Percentiles rank a stretch among this genome's conserved stretches.
phyloP scores from a whole-genome alignment of 2,888 invertebrate species.

The Agelastica alni region DNA sequence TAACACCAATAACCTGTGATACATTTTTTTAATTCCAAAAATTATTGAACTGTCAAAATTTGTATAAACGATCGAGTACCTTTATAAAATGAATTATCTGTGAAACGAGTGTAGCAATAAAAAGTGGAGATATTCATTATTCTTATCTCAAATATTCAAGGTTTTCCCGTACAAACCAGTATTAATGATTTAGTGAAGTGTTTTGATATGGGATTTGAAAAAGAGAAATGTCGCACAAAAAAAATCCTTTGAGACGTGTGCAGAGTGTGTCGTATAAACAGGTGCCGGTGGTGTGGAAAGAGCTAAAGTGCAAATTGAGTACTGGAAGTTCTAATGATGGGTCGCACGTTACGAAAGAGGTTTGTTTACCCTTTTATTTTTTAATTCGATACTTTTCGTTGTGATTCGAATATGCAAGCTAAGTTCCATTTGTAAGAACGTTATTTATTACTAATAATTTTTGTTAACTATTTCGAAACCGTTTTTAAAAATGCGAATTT shows the following conservation, averaged over 20 bases:
- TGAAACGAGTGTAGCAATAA: no score
- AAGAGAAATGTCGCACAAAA: conserved; percentile 37
- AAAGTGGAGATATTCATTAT: no score
- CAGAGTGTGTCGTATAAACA: conserved; percentile 41
- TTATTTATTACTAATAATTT: no score
- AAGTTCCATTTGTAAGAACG: no score
- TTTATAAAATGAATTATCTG: not conserved
- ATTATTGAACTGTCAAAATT: conserved; percentile 6
- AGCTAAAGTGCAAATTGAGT: conserved; percentile 43
- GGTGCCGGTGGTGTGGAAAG: conserved; percentile 45
- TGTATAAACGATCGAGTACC: not conserved
- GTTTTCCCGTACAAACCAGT: not conserved
- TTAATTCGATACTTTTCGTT: no score
- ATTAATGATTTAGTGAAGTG: not conserved
- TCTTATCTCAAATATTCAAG: conserved; percentile 5
- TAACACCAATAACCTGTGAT: no score
- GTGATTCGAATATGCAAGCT: no score
- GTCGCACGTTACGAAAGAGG: conserved; percentile 30
- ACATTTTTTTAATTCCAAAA: no score
- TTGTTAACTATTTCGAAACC: no score
- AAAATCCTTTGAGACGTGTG: conserved; percentile 19
- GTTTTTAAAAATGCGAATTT: no score
- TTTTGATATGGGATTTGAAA: conserved; percentile 13
- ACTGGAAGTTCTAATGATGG: conserved; percentile 24
- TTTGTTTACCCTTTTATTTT: conserved; percentile 26